A percentile compares a stretch with the other conserved stretches of the same genome.
Conservation (phyloP, 2,888 invertebrate species). For the Acheta domesticus region DNA sequence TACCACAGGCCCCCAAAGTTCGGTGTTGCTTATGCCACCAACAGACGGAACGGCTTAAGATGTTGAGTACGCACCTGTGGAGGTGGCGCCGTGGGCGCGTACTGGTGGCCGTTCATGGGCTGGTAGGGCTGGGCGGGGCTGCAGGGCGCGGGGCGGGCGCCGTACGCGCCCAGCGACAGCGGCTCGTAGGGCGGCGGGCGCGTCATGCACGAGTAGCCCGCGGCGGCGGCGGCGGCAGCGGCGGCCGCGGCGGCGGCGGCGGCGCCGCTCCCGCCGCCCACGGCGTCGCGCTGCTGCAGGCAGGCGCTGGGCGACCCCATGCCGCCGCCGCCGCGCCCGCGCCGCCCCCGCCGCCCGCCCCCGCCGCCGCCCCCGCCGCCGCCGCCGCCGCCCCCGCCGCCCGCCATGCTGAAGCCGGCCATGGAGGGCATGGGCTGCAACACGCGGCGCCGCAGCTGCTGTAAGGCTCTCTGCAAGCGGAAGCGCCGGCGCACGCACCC, state of each 20-base stretch:
- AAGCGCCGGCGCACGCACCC: background rate
- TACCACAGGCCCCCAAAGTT: too few relatives aligned
- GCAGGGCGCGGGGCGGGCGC: constrained; percentile 51
- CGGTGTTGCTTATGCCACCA: too few relatives aligned
- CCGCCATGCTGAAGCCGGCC: constrained; percentile 51
- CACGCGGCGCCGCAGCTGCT: background rate
- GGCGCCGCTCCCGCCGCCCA: constrained; percentile 44
- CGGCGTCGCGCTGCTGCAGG: constrained; percentile 40
- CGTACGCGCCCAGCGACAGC: constrained; percentile 50
- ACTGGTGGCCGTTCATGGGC: constrained; percentile 50
- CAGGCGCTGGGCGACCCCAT: constrained; percentile 49
- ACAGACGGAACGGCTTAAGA: too few relatives aligned
- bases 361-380: constrained; percentile 46
- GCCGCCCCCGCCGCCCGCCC: constrained; percentile 43
- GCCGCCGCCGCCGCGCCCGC: constrained; percentile 47
- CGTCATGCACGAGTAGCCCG: constrained; percentile 53
- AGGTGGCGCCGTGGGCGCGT: constrained; percentile 53
- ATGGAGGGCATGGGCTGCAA: constrained; percentile 56
- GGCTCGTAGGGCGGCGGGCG: constrained; percentile 52
- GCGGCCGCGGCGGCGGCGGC: constrained; percentile 42
- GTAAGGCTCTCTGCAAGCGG: background rate
- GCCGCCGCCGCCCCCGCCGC: constrained; percentile 40
- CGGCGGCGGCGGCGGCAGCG: constrained; percentile 32
- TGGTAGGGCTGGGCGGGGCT: constrained; percentile 68
- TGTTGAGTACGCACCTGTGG: constrained; percentile 49